phyloP scores from a whole-genome alignment of 2,888 invertebrate genomes.

The Sussaba pulchella region DNA sequence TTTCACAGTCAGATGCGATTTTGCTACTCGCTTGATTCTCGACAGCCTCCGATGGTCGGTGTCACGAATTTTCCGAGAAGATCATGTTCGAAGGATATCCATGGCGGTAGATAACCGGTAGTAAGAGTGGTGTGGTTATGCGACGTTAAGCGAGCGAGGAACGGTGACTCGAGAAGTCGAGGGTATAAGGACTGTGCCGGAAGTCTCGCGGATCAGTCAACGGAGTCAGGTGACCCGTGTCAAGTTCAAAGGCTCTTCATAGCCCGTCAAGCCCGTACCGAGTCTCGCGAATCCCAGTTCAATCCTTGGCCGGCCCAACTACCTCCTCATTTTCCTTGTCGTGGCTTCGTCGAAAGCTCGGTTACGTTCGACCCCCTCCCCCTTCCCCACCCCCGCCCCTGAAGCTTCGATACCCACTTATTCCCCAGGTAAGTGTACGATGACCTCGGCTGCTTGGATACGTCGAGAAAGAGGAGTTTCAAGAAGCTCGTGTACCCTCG shows the following conservation, averaged over 20 bases:
- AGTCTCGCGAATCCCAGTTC: constrained; percentile 42
- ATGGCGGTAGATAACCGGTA: constrained; percentile 25
- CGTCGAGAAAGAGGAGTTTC: constrained; percentile 10
- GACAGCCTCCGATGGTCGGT: not conserved
- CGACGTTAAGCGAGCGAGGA: not conserved
- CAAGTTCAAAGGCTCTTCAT: constrained; percentile 82
- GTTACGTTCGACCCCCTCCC: constrained; percentile 23
- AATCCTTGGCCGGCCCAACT: constrained; percentile 33
- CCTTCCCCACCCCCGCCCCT: no score
- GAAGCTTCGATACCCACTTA: constrained; percentile 39
- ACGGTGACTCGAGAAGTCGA: not conserved
- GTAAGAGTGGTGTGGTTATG: constrained; percentile 15
- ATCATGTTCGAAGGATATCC: constrained; percentile 28
- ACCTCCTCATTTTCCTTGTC: constrained; percentile 40
- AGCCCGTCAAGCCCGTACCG: constrained; percentile 42
- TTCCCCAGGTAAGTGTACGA: constrained; percentile 54
- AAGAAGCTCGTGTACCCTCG: not conserved
- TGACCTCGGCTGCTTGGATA: constrained; percentile 39
- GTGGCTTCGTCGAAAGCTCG: constrained; percentile 51
- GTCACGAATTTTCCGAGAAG: constrained; percentile 14
- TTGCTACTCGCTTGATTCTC: constrained; percentile 16
- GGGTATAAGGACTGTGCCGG: constrained; percentile 41
- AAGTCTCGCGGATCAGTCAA: constrained; percentile 59
- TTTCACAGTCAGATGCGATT: not conserved
- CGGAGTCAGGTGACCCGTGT: constrained; percentile 81